Percentiles rank a stretch among this genome's conserved stretches.
Evolutionary conservation across 2,797 vertebrate genomes (phyloP).

Genomic region (Psittacula echo): DNA sequence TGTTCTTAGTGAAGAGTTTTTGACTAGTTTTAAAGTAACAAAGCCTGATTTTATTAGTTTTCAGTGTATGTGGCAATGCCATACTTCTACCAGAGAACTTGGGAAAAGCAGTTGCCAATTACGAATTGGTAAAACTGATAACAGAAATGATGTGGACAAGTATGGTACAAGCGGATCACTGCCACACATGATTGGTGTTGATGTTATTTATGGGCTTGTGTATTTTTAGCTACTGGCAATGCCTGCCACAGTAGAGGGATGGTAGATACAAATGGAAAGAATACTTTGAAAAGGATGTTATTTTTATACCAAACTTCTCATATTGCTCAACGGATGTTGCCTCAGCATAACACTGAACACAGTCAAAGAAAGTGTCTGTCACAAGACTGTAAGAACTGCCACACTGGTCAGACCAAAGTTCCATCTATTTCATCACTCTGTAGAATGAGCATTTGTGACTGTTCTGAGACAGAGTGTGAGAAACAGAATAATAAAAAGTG

Average conservation of each 20-base stretch:
- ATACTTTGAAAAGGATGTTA: conserved; percentile 61
- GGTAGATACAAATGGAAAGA: conserved; percentile 42
- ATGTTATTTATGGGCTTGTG: conserved; percentile 29
- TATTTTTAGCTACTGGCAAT: conserved; percentile 63
- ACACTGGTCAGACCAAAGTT: neutral
- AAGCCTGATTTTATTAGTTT: neutral
- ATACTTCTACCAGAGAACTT: neutral
- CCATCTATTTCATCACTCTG: neutral
- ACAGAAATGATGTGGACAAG: neutral
- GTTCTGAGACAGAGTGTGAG: neutral
- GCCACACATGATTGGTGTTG: neutral
- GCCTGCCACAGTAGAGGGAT: neutral
- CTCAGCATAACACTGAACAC: conserved; percentile 2
- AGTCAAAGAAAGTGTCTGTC: neutral
- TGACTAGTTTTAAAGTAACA: neutral
- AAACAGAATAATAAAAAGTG: neutral
- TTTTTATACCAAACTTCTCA: conserved; percentile 66
- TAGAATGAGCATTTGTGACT: neutral
- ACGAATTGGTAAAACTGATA: neutral
- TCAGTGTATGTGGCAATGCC: neutral
- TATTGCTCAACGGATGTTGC: conserved; percentile 46
- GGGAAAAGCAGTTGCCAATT: neutral
- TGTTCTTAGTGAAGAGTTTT: neutral
- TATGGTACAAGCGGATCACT: neutral
- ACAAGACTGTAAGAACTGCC: neutral